These are phyloP conservation scores for Phaedon cochleariae DNA, from an alignment of 2,888 invertebrate species.

Conservation along the genomic window DNA sequence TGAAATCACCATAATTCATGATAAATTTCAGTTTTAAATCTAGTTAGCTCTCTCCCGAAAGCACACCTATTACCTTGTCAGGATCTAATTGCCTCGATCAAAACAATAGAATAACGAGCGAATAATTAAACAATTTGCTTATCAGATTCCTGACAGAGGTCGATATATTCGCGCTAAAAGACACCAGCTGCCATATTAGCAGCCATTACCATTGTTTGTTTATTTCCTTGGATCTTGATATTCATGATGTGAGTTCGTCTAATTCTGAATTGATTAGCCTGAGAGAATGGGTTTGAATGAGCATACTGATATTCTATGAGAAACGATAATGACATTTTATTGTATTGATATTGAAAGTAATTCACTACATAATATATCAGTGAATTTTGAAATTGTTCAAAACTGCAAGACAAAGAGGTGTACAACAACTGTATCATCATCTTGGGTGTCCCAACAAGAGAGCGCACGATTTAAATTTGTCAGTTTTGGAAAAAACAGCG, in stretches of 20 bases:
- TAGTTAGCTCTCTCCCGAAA: conserved; percentile 23
- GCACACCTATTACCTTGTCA: conserved; percentile 31
- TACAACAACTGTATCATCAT: too few species aligned
- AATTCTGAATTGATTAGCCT: conserved; percentile 22
- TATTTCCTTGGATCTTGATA: conserved; percentile 10
- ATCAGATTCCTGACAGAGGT: conserved; percentile 39
- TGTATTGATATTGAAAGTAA: too few species aligned
- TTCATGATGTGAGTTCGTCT: conserved; percentile 25
- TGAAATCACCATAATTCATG: conserved; percentile 9
- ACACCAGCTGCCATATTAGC: conserved; percentile 36
- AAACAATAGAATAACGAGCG: conserved; percentile 36
- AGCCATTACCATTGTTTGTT: conserved; percentile 29
- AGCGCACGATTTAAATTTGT: too few species aligned
- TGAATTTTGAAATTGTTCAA: too few species aligned
- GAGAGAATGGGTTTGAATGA: background rate
- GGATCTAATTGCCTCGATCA: conserved; percentile 24
- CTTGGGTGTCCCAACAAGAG: too few species aligned
- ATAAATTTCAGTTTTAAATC: conserved; percentile 11
- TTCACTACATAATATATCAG: too few species aligned
- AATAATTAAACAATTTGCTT: conserved; percentile 38
- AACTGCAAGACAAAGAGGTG: too few species aligned
- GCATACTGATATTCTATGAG: background rate
- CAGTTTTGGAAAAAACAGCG: too few species aligned
- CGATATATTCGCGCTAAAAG: conserved; percentile 36
- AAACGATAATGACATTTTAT: background rate